These are phyloP conservation scores for Gephyroberyx darwinii DNA, from an alignment of 2,797 vertebrate genomes.

Conservation along the genomic window DNA sequence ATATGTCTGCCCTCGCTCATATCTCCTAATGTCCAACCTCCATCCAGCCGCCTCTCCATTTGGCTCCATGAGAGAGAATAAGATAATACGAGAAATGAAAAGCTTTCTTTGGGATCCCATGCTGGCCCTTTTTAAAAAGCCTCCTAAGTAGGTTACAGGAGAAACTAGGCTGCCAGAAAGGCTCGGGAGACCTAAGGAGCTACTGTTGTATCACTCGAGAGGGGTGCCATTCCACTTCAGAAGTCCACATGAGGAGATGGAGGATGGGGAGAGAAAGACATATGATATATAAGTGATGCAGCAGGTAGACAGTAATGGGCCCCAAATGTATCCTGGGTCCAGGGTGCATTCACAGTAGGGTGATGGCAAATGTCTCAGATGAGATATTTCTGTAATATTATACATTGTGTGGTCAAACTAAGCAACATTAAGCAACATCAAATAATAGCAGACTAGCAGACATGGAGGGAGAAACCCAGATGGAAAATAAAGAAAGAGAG, in stretches of 20 bases:
- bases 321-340: constrained; percentile 36
- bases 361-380: constrained; percentile 2
- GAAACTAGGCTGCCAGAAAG: constrained; percentile 81
- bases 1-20: constrained; percentile 37
- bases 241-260: constrained; percentile 61
- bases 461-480: too few species aligned
- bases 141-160: constrained; percentile 83
- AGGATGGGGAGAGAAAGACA: constrained; percentile 37
- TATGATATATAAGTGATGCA: constrained; percentile 56
- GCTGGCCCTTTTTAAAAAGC: constrained; percentile 76
- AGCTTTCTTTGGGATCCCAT: constrained; percentile 78
- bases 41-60: constrained; percentile 60
- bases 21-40: constrained; percentile 51
- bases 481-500: too few species aligned
- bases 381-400: not conserved
- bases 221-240: constrained; percentile 78
- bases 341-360: constrained; percentile 5
- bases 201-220: constrained; percentile 74
- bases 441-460: too few species aligned
- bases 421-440: too few species aligned
- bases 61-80: constrained; percentile 57
- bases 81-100: constrained; percentile 76
- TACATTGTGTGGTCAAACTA: too few species aligned
- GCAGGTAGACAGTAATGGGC: constrained; percentile 47
- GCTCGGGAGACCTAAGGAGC: constrained; percentile 78